A percentile compares a stretch with the other conserved stretches of the same genome.
Conservation (phyloP, 2,113 vertebrate species). For the Rallus limicola region DNA sequence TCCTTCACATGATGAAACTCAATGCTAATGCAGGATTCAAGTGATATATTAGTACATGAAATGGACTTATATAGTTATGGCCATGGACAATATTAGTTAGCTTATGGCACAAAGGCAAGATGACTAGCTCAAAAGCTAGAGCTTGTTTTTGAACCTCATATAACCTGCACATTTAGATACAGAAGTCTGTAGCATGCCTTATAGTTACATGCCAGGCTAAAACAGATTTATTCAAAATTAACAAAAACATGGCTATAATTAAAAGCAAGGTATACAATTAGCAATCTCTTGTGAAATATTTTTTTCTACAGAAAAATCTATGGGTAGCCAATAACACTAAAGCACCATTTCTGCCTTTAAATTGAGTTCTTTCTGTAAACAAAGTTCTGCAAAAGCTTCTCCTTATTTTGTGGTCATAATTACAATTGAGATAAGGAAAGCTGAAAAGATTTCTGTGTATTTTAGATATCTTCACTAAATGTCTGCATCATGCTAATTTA, state of each 20-base stretch:
- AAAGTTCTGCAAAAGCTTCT: background rate
- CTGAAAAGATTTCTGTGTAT: background rate
- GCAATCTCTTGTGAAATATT: background rate
- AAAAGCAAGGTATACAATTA: background rate
- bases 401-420: background rate
- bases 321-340: background rate
- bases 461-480: slow-evolving; percentile 10
- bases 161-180: background rate
- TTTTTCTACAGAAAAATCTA: slow-evolving; percentile 15
- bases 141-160: background rate
- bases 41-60: background rate
- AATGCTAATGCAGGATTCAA: background rate
- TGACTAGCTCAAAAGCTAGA: background rate
- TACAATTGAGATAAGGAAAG: background rate
- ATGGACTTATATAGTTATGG: background rate
- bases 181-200: background rate
- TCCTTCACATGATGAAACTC: background rate
- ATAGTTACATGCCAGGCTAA: background rate
- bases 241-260: background rate
- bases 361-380: background rate
- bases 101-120: background rate
- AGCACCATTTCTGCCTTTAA: background rate
- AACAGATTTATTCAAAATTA: background rate
- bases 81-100: background rate
- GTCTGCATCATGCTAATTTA: background rate